Evolutionary conservation across 2,797 vertebrate species (phyloP).

Genomic region (Trachurus trachurus): DNA sequence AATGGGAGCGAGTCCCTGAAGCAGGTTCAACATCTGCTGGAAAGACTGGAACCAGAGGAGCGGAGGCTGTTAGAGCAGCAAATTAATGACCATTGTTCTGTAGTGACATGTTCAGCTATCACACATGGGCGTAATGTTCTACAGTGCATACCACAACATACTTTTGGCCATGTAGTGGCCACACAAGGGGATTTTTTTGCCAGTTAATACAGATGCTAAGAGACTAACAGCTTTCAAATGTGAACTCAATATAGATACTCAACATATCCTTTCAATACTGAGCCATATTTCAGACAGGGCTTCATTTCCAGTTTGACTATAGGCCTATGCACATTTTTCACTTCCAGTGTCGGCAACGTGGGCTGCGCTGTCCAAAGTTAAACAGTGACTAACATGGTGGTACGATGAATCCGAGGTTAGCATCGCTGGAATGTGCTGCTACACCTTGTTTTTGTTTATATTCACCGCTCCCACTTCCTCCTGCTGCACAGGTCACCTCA

Average conservation of each 20-base stretch:
- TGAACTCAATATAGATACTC: background rate
- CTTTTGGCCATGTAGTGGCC: background rate
- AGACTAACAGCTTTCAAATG: background rate
- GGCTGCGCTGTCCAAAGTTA: background rate
- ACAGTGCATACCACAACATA: background rate
- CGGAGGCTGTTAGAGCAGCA: too few relatives aligned
- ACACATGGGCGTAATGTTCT: background rate
- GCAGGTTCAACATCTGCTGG: conserved; percentile 10
- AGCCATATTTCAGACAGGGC: too few relatives aligned
- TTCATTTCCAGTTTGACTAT: background rate
- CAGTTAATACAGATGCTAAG: background rate
- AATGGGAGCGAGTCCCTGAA: background rate
- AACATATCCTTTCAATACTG: too few relatives aligned
- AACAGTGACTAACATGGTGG: background rate
- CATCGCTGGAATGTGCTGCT: background rate
- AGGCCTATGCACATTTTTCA: too few relatives aligned
- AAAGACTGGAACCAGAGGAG: too few relatives aligned
- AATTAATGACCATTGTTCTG: background rate
- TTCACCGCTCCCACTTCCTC: background rate
- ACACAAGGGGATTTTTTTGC: background rate
- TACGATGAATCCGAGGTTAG: background rate
- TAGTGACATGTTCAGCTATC: background rate
- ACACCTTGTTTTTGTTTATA: background rate
- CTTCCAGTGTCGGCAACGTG: too few relatives aligned
- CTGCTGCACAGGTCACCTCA: background rate